Base-by-base conservation (phyloP, 2,797 vertebrate genomes). In the Enteromius trimaculatus region DNA sequence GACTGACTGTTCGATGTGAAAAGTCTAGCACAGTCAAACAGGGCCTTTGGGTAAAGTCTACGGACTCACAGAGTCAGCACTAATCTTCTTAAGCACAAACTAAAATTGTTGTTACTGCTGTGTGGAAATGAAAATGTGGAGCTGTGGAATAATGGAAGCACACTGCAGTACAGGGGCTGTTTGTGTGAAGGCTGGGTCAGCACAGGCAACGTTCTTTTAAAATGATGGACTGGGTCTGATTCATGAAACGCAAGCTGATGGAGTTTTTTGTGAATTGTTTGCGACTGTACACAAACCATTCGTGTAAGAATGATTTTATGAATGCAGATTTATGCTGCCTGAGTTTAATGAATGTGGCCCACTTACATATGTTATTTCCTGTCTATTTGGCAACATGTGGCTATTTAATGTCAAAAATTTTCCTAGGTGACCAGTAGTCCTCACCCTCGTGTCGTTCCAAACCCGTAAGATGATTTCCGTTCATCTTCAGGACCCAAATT, bases 1-100 rank as follows among this genome's bases (percentile, higher is more conserved):
- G 19, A 75, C 23, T 26, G 77, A 60, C 58, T 79, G 58, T 17
- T 80, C 11, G 53, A 3, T 69, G 19, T 26, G 47, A 84, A 79
- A 78, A 75, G 64, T 53, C 64, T 7, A 68, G 29, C 44, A 53
- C 44, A 23, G 44, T 11, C 21, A 39, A 39, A 39, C 8, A 0
- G 31, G 47, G 3, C 31, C 47, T 79, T 79, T 55, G 64, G 77
- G 77, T 68, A 68, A 79, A 79, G 31, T 49, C 58, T 39, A 14
- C 16, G 2, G 2, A 79, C 21, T 68, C 31, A 37, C 47, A 17
- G 47, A 53, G 65, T 79, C 77, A 79, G 64, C 62, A 53, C 62
- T 65, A 23, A 79, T 29, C 44, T 66, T 66, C 26, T 34, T 34
- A 16, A 66, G 21, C 31, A 66, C 44, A 39, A 68, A 53, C 14